These are phyloP conservation scores for Peromyscus californicus DNA, from an alignment of 2,113 vertebrate genomes.

Conservation along the genomic window DNA sequence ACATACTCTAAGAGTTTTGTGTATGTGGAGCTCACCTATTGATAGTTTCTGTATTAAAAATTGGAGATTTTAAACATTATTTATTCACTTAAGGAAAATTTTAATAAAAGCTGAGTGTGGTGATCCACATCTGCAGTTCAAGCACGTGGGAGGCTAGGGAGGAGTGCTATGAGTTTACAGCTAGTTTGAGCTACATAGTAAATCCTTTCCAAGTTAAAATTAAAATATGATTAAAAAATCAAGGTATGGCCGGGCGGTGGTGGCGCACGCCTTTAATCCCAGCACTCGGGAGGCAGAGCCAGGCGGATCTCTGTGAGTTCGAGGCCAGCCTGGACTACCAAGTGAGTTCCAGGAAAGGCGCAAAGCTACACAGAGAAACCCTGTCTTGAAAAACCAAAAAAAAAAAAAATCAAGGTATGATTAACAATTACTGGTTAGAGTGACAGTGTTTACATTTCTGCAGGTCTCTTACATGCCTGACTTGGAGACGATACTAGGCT, in stretches of 20 bases:
- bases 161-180: background rate
- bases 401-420: background rate
- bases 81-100: conserved; percentile 36
- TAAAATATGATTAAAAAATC: conserved; percentile 32
- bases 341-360: no score
- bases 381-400: no score
- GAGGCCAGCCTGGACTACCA: no score
- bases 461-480: background rate
- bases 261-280: no score
- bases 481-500: background rate
- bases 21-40: background rate
- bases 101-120: background rate
- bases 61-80: background rate
- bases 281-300: no score
- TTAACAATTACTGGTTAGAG: background rate
- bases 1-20: background rate
- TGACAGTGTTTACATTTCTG: background rate
- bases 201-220: conserved; percentile 27
- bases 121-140: background rate
- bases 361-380: no score
- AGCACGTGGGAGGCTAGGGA: background rate
- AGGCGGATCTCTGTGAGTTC: no score
- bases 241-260: no score
- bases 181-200: background rate
- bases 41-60: background rate